Base-by-base conservation (phyloP, 1,140 invertebrate genomes). In the Tetragnatha versicolor region DNA sequence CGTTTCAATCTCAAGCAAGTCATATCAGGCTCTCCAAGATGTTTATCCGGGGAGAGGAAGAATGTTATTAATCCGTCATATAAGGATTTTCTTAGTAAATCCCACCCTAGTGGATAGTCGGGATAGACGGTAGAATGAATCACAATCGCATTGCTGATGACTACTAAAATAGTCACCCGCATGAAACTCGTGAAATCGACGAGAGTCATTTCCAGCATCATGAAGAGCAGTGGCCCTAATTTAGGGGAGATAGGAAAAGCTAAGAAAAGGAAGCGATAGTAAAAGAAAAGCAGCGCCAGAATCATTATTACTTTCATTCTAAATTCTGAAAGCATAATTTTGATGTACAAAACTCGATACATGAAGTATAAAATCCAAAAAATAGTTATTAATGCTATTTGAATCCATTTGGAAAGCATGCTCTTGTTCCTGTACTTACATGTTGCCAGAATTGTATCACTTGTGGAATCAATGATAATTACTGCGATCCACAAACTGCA, bases 241-340 rank as follows among this genome's bases (percentile, higher is more conserved):
- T 84, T 85, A 4, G 85, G 84, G 63, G 85, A 87, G 31, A 87
- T 86, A 3, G 86, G 86, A 7, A 88, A 81, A 79, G 85, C 84
- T 22, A 85, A 83, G 35, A 82, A 84, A 53, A 87, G 82, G 5
- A 85, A 79, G n/a, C 87, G 81, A 70, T 86, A 87, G 80, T 85
- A 87, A 80, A 86, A 86, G 79, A 85, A 87, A 0, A 88, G 79
- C 3, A 88, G 66, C 22, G 77, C 82, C 2, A 81, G 6, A 39
- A 82, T 79, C 20, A 83, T 37, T 29, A 84, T 65, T 2, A 84
- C 79, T 58, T 82, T 81, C n/a, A n/a, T n/a, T n/a, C n/a, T n/a
- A n/a, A n/a, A n/a, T n/a, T n/a, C n/a, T n/a, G n/a, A n/a, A n/a
- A 22, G 69, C 70, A 6, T 20, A 29, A 42, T 84, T 83, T 14